Base-by-base conservation (phyloP, 2,888 invertebrate species). In the Ennomos erosarius region DNA sequence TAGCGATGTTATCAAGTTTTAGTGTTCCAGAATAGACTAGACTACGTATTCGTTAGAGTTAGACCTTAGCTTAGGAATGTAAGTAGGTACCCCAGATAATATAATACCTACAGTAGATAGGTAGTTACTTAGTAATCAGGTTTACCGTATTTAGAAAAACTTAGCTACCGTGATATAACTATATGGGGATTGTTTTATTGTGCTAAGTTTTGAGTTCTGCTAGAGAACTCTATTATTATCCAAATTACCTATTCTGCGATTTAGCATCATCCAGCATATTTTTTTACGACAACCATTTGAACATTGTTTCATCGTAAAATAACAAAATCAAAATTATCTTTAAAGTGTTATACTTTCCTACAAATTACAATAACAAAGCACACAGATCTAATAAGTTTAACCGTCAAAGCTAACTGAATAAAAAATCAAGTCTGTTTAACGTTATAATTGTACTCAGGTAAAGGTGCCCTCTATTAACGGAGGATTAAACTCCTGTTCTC, bases 401-500 rank as follows among this genome's bases (percentile, higher is more conserved):
- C 26, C 26, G 6, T 26, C 6, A 26, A 26, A 47, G 5, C 13
- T 12, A 8, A 40, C 13, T 35, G 1, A 33, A 52, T 44, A 8
- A 33, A 12, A 8, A 53, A 45, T 39, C 13, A 11, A 50, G 36
- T 50, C 42, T 39, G 36, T 50, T 39, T 38, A 26, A 26, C 26
- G 4, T 26, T 26, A 3, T 50, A 53, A 55, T 63, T 55, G 56
- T 59, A 52, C 36, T 49, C 42, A 42, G 43, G 39, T 62, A 61
- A 26, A 26, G 26, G 26, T 16, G 26, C 45, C 53, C 55, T 57
- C 62, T 62, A 58, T 62, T 64, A 64, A 51, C 55, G 36, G 47
- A 42, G 64, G 64, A 64, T 64, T 64, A 62, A 56, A 51, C 57
- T 39, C 39, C 45, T 57, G 63, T 53, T 62, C 62, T 62, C 58